Base-by-base conservation (phyloP, 2,888 invertebrate species). In the Dysmachus trigonus region DNA sequence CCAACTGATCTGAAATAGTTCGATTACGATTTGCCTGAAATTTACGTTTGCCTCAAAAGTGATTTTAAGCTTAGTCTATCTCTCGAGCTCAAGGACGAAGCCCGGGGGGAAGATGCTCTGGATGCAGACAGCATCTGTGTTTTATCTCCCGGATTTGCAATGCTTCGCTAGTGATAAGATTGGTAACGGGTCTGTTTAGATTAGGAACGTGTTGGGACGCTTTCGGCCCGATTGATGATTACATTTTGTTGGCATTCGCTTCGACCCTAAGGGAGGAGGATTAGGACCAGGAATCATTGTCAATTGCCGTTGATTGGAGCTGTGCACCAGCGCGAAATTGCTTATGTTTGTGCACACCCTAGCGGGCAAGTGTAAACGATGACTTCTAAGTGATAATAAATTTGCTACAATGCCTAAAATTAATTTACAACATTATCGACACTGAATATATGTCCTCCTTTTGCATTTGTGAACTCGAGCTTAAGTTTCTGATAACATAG, bases 41-140 rank as follows among this genome's bases (percentile, higher is more conserved):
- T 76, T 41, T 76, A 76, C 41, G 76, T 35, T 76, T 38, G 41
- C 76, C 76, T 76, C 38, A 76, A 41, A 76, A 76, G 18, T 76
- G 76, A 76, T 76, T 76, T 38, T 35, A 38, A 76, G 76, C 73
- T n/a, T 31, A 38, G 76, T 76, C 10, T 38, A 18, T 22, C 18
- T 62, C 62, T 62, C 38, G 31, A 38, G 38, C 35, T 76, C 18
- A 76, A 76, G 41, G 22, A 41, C 7, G n/a, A n/a, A n/a, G 27
- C 76, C 8, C 27, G 38, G 35, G 33, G 41, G 76, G 76, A 76
- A 38, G 76, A 73, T 73, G 73, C 62, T 15, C 38, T 3, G 27
- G 22, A 62, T 62, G 22, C 62, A 27, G 62, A 22, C 62, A 62
- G 76, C 76, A 76, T 76, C 76, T 76, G 76, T 38, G 38, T 76